These are phyloP conservation scores for Lepidurus arcticus DNA, from an alignment of 1,140 invertebrate genomes.

Conservation along the genomic window DNA sequence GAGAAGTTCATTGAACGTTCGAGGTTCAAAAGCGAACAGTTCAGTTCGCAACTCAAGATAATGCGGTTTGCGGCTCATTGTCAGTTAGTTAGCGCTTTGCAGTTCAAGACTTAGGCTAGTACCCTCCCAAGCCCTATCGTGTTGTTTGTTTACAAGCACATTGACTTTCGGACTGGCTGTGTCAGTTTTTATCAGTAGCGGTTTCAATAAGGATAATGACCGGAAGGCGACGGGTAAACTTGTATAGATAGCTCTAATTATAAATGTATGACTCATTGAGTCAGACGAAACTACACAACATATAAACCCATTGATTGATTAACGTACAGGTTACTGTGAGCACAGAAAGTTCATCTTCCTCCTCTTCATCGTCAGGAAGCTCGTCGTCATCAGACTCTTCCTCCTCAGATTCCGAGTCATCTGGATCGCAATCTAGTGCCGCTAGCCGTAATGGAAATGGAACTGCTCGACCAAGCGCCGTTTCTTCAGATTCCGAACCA, in stretches of 20 bases:
- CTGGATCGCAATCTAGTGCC: background rate
- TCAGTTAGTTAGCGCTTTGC: too few relatives aligned
- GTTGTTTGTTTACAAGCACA: background rate
- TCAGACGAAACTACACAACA: background rate
- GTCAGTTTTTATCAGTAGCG: background rate
- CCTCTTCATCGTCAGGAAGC: background rate
- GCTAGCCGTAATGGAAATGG: background rate
- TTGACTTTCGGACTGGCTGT: background rate
- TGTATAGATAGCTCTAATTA: background rate
- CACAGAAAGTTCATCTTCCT: background rate
- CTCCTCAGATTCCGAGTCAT: background rate
- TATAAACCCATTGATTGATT: background rate
- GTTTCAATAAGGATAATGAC: background rate
- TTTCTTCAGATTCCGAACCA: constrained; percentile 8
- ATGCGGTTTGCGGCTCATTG: too few relatives aligned
- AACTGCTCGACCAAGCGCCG: background rate
- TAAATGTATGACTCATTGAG: background rate
- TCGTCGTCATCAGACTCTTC: background rate
- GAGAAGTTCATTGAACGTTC: too few relatives aligned
- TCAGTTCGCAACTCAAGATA: too few relatives aligned
- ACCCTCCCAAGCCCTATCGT: background rate
- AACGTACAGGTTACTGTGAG: background rate
- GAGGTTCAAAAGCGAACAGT: too few relatives aligned
- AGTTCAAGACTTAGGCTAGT: too few relatives aligned
- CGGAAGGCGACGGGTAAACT: background rate